Conservation (phyloP, 1,140 invertebrate genomes). For the Ruditapes philippinarum region DNA sequence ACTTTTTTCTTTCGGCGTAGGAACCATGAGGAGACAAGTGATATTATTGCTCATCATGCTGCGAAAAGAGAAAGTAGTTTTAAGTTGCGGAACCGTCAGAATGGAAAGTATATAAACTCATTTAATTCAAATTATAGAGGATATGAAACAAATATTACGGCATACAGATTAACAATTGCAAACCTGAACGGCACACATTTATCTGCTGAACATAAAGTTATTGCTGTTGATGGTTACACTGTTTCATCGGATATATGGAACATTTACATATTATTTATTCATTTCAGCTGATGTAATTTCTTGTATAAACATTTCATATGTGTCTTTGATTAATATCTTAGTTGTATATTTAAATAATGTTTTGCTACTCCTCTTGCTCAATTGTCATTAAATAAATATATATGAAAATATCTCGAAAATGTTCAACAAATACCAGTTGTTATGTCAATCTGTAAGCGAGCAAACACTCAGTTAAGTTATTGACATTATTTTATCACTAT, state of each 20-base stretch:
- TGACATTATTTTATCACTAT: too few species aligned
- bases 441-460: too few species aligned
- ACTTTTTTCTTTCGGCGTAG: constrained; percentile 8
- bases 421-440: too few species aligned
- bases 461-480: too few species aligned
- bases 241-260: neutral
- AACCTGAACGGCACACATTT: neutral
- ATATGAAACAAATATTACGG: neutral
- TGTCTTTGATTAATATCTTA: too few species aligned
- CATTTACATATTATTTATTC: too few species aligned
- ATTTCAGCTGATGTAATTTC: too few species aligned
- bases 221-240: neutral
- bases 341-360: too few species aligned
- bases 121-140: constrained; percentile 16
- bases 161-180: neutral
- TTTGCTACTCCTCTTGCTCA: too few species aligned
- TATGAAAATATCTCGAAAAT: too few species aligned
- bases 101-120: constrained; percentile 29
- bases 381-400: too few species aligned
- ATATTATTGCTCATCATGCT: constrained; percentile 69
- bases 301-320: too few species aligned
- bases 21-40: constrained; percentile 62
- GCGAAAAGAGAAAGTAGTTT: constrained; percentile 65
- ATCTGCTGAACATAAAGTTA: neutral
- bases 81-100: constrained; percentile 33